Evolutionary conservation across 2,113 vertebrate species (phyloP).

Genomic region (Agapornis roseicollis): DNA sequence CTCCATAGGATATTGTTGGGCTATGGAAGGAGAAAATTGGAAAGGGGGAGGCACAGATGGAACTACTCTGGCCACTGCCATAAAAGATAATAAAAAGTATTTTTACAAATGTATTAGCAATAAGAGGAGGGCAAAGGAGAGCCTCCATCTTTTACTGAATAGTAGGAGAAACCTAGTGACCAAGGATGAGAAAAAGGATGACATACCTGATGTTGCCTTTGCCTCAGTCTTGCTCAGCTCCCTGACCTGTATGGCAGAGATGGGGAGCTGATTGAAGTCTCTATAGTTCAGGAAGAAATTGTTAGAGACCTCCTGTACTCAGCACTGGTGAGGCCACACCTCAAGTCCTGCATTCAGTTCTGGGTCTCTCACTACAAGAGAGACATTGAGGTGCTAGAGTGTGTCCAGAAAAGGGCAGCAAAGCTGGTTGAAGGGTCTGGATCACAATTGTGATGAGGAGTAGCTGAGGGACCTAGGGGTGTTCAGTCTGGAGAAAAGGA

Average conservation of each 20-base stretch:
- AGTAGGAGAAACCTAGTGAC: not conserved
- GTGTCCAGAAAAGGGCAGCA: not conserved
- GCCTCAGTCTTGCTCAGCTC: not conserved
- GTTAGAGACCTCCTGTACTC: not conserved
- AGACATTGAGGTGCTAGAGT: not conserved
- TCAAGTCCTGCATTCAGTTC: not conserved
- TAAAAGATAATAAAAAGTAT: not conserved
- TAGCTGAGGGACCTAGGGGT: not conserved
- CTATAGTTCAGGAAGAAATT: not conserved
- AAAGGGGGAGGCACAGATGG: not conserved
- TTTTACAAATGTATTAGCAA: not conserved
- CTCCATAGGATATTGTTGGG: not conserved
- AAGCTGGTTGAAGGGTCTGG: not conserved
- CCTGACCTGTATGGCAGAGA: not conserved
- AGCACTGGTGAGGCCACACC: not conserved
- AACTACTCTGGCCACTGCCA: not conserved
- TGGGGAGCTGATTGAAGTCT: not conserved
- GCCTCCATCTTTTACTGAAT: not conserved
- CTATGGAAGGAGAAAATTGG: not conserved
- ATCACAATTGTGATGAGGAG: not conserved
- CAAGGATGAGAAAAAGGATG: not conserved
- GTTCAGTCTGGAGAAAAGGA: not conserved
- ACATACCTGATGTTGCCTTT: not conserved
- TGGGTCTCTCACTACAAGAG: not conserved
- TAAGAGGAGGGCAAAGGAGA: not conserved